A percentile compares a stretch with the other conserved stretches of the same genome.
phyloP scores from a whole-genome alignment of 2,797 vertebrate species.

The Brachymystax lenok region DNA sequence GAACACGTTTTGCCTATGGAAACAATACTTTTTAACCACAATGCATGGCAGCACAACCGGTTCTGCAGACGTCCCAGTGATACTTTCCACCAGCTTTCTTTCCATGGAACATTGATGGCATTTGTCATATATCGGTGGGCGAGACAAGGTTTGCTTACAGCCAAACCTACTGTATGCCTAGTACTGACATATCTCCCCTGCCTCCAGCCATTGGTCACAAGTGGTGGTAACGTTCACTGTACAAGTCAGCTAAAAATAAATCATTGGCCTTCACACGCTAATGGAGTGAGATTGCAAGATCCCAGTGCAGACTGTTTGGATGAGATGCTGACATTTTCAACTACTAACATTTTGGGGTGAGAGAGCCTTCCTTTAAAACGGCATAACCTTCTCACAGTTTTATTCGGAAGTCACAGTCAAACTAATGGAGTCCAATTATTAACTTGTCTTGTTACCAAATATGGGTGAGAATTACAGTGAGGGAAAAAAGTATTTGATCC shows the following conservation, averaged over 20 bases:
- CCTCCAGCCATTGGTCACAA: background rate
- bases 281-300: slow-evolving; percentile 41
- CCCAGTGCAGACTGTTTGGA: slow-evolving; percentile 46
- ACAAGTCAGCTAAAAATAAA: slow-evolving; percentile 34
- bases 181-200: slow-evolving; percentile 13
- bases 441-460: background rate
- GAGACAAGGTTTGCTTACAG: background rate
- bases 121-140: background rate
- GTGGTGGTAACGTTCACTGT: slow-evolving; percentile 35
- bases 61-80: slow-evolving; percentile 63
- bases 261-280: slow-evolving; percentile 53
- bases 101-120: slow-evolving; percentile 34
- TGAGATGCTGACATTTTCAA: slow-evolving; percentile 57
- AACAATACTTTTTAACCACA: slow-evolving; percentile 76
- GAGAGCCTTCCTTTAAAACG: slow-evolving; percentile 58
- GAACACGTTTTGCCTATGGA: slow-evolving; percentile 71
- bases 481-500: too few species aligned
- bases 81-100: slow-evolving; percentile 70
- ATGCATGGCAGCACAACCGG: slow-evolving; percentile 66
- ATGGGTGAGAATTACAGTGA: background rate
- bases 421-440: slow-evolving; percentile 1
- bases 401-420: background rate
- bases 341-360: slow-evolving; percentile 15
- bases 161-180: slow-evolving; percentile 44
- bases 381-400: slow-evolving; percentile 44